phyloP scores from a whole-genome alignment of 2,888 invertebrate genomes.

The Carcina quercana region DNA sequence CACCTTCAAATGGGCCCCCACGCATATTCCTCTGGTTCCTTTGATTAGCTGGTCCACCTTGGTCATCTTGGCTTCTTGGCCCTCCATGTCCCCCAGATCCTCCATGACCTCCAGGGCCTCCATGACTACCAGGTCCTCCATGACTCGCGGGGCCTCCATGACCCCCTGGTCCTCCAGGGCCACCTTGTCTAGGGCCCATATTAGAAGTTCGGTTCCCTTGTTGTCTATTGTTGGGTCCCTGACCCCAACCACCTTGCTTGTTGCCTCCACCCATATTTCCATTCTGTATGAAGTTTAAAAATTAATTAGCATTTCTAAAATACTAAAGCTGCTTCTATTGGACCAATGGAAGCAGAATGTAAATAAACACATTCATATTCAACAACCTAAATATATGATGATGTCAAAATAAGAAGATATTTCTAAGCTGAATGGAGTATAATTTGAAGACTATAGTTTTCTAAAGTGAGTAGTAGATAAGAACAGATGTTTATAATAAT shows the following conservation, averaged over 20 bases:
- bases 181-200: conserved; percentile 9
- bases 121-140: conserved; percentile 4
- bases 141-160: conserved; percentile 18
- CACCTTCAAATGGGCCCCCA: conserved; percentile 30
- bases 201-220: conserved; percentile 2
- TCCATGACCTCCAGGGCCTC: conserved; percentile 10
- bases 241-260: conserved; percentile 24
- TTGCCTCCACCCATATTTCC: conserved; percentile 53
- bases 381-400: no score
- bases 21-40: conserved; percentile 36
- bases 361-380: no score
- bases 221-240: conserved; percentile 1
- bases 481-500: no score
- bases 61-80: conserved; percentile 10
- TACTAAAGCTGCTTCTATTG: no score
- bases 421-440: no score
- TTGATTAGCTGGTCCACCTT: conserved; percentile 2
- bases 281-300: no score
- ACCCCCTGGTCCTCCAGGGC: conserved; percentile 24
- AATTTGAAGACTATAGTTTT: no score
- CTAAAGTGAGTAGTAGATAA: no score
- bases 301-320: no score
- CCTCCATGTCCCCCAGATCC: conserved; percentile 2
- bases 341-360: no score
- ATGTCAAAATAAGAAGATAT: no score